phyloP scores from a whole-genome alignment of 2,797 vertebrate species.

The Leptoclinus maculatus region DNA sequence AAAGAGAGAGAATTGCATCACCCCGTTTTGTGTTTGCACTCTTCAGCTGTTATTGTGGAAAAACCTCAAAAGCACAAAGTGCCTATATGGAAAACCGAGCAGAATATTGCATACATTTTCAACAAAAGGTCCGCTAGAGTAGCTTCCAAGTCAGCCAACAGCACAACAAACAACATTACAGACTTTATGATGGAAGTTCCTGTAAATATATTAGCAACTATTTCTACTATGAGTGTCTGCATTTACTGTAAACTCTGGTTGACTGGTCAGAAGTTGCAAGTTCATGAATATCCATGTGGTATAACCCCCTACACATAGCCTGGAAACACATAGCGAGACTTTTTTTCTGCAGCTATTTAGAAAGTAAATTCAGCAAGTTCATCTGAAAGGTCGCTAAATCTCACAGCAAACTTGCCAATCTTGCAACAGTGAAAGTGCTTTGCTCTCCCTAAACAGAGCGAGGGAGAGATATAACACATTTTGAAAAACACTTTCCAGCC shows the following conservation, averaged over 20 bases:
- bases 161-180: slow-evolving; percentile 10
- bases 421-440: slow-evolving; percentile 32
- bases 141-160: slow-evolving; percentile 18
- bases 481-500: slow-evolving; percentile 11
- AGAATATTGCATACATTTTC: slow-evolving; percentile 23
- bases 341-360: slow-evolving; percentile 11
- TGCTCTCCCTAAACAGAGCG: slow-evolving; percentile 21
- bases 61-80: slow-evolving; percentile 40
- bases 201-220: slow-evolving; percentile 16
- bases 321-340: background rate
- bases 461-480: slow-evolving; percentile 21
- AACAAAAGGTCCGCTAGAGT: slow-evolving; percentile 17
- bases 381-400: slow-evolving; percentile 34
- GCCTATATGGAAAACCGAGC: slow-evolving; percentile 11
- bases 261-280: background rate
- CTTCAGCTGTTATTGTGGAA: slow-evolving; percentile 32
- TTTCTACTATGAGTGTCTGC: background rate
- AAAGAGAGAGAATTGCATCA: slow-evolving; percentile 50
- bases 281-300: background rate
- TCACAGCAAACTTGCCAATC: slow-evolving; percentile 19
- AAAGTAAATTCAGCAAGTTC: slow-evolving; percentile 29
- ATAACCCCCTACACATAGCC: background rate
- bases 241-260: background rate
- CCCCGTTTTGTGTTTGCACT: slow-evolving; percentile 23
- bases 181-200: slow-evolving; percentile 15